Evolutionary conservation across 23 tunicate genomes (phyloP), one percentile per base, ranked within the genome.

Genomic region (Corella eumyota): DNA sequence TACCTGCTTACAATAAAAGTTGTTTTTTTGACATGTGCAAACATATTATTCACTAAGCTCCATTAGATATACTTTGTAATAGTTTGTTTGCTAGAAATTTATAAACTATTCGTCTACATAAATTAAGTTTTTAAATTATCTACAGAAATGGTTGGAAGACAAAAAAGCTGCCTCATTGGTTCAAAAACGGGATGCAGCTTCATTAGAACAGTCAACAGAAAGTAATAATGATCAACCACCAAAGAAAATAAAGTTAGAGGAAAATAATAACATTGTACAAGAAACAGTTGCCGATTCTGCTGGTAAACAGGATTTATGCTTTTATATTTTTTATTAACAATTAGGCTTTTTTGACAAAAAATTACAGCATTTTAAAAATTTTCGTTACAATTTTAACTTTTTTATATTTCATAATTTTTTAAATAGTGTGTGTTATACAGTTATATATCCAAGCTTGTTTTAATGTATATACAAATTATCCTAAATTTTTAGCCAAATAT

Each of bases 91-190:
- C n/a, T n/a, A n/a, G n/a, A n/a, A n/a, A n/a, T n/a, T n/a, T n/a
- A n/a, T n/a, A n/a, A n/a, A n/a, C n/a, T n/a, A 11, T 9, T 40
- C 11, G 48, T 40, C 15, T 40, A 40, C 13, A 9, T 11, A 15
- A 15, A 15, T 40, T 40, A 40, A 40, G 15, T 9, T 15, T 40
- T 9, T 40, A 11, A 40, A 51, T 22, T 44, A 6, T 50, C 22
- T 53, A 11, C 34, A 84, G 94, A 84, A 84, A 75, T 84, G 94
- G 94, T 36, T 84, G 36, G 23, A 63, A 4, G 83, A 76, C 22
- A 75, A 75, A 34, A 63, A 84, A 56, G 77, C 54, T 5, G 83
- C 81, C 5, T 68, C 83, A 13, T 31, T 76, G 2, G 60, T 64
- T 0, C 77, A 62, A 37, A 75, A 75, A 56, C 72, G 67, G 26